Evolutionary conservation across 2,888 invertebrate genomes (phyloP), one percentile per base, ranked within the genome.

Genomic region (Pherbina coryleti): DNA sequence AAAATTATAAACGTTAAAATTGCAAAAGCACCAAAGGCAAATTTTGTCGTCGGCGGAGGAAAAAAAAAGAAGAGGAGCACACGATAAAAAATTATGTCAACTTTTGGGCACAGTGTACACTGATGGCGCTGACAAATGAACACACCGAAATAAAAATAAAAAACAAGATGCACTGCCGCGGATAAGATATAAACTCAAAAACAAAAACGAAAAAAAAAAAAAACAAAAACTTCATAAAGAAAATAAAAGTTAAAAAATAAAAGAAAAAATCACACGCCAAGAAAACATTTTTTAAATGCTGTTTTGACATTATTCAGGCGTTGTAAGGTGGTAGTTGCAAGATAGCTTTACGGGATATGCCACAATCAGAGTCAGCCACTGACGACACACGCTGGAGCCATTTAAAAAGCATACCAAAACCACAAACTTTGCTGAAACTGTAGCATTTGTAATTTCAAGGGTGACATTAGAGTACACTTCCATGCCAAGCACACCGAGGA

Each of bases 391-490:
- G 14, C n/a, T 70, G 44, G 76, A 49, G 60, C 34, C 76, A 62
- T 70, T 70, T 76, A 60, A 70, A 70, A 60, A 8, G 34, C 37
- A 25, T 31, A 49, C 25, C 28, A 64, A 34, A 31, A 28, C 64
- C 28, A n/a, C 57, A 55, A 9, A 62, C 73, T 60, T 51, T 66
- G 73, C 57, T 66, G 55, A 69, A 67, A 72, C 25, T 64, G 51
- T n/a, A 66, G 9, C 51, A 53, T 49, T 78, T 78, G 70, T 78
- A 76, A 83, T 83, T 84, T 84, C 84, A 83, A 84, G 82, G 86
- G 85, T 88, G 86, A 88, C 87, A 87, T 86, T 84, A 86, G 85
- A 87, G 17, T 11, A 25, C 28, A 22, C 49, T 17, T 51, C 51
- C 22, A 5, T 49, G 14, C 37, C 37, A n/a, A n/a, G 22, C 44